Evolutionary conservation across 2,797 vertebrate genomes (phyloP).

Genomic region (Hydrolagus colliei): DNA sequence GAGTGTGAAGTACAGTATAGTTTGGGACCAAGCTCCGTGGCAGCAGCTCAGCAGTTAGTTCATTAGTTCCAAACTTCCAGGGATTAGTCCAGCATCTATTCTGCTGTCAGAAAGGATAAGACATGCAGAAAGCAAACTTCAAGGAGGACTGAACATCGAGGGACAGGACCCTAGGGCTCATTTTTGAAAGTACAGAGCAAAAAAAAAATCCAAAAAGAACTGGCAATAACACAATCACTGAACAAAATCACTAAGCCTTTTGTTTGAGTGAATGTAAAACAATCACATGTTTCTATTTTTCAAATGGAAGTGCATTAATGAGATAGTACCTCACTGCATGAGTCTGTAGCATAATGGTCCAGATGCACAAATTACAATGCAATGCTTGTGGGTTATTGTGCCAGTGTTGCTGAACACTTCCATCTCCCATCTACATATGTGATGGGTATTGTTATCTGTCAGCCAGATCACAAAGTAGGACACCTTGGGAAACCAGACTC

Average conservation of each 20-base stretch:
- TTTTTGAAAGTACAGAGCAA: slow-evolving; percentile 39
- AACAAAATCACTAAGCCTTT: slow-evolving; percentile 4
- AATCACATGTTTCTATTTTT: slow-evolving; percentile 4
- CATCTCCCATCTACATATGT: neutral
- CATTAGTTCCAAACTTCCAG: slow-evolving; percentile 98
- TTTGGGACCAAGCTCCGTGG: slow-evolving; percentile 95
- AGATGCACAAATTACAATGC: neutral
- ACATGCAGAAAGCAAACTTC: slow-evolving; percentile 51
- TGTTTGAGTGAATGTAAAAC: slow-evolving; percentile 19
- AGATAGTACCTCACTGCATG: neutral
- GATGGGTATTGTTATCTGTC: too few relatives aligned
- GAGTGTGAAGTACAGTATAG: slow-evolving; percentile 99
- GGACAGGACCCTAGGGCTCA: slow-evolving; percentile 45
- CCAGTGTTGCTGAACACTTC: neutral
- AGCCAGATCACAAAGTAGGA: too few relatives aligned
- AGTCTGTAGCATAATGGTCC: slow-evolving; percentile 5
- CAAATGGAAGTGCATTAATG: neutral
- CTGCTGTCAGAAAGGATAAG: slow-evolving; percentile 71
- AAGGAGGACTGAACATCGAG: slow-evolving; percentile 48
- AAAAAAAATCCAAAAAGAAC: neutral
- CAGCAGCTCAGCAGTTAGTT: slow-evolving; percentile 96
- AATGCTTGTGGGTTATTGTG: neutral
- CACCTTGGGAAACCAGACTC: too few relatives aligned
- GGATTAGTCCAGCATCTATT: slow-evolving; percentile 85
- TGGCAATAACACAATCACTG: neutral